These are phyloP conservation scores for Apodemia hepburni DNA, from an alignment of 2,888 invertebrate genomes.

Conservation along the genomic window DNA sequence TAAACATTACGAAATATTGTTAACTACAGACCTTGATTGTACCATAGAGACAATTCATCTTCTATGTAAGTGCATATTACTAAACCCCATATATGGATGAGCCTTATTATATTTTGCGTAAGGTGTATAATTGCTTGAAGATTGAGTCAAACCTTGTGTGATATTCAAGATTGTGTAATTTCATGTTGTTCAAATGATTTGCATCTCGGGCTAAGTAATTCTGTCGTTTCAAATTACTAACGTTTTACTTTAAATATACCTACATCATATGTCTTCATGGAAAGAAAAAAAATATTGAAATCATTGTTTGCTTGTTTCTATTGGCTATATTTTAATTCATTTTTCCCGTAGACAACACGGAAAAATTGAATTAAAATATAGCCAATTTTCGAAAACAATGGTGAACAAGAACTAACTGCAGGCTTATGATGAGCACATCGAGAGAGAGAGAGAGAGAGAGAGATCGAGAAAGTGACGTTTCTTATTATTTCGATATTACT, in stretches of 20 bases:
- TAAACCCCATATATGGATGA: background rate
- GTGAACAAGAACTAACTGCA: too few species aligned
- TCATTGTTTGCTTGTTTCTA: too few species aligned
- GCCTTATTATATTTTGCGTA: background rate
- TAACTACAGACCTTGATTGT: background rate
- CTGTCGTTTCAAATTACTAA: background rate
- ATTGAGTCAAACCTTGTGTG: background rate
- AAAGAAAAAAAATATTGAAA: background rate
- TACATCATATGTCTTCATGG: background rate
- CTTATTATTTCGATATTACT: too few species aligned
- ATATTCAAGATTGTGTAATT: conserved; percentile 9
- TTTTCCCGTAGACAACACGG: too few species aligned
- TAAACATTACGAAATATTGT: conserved; percentile 1
- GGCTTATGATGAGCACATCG: too few species aligned
- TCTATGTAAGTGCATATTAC: background rate
- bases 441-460: too few species aligned
- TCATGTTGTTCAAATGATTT: conserved; percentile 4
- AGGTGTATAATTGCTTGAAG: background rate
- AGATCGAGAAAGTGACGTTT: too few species aligned
- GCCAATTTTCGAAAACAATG: too few species aligned
- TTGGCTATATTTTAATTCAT: too few species aligned
- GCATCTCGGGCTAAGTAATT: conserved; percentile 17
- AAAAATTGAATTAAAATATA: too few species aligned
- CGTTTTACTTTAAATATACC: background rate
- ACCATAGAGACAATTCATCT: conserved; percentile 5